Percentiles rank a stretch among this genome's conserved stretches.
phyloP scores from a whole-genome alignment of 1,140 invertebrate genomes.

The Eumeta japonica region DNA sequence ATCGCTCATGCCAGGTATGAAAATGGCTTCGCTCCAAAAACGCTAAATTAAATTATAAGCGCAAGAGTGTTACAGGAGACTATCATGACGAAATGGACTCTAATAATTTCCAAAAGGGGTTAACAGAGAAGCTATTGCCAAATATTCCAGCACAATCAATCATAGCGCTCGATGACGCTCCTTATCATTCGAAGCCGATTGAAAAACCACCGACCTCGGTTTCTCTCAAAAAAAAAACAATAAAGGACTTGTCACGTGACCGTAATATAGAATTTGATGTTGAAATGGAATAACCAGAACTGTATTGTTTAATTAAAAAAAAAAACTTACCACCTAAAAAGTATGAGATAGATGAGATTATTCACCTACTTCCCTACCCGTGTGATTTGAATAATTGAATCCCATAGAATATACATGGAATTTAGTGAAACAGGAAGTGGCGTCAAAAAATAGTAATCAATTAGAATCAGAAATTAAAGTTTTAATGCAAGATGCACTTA shows the following conservation, averaged over 20 bases:
- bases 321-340: too few relatives aligned
- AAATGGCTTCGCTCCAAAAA: conserved; percentile 16
- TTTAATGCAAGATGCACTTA: too few relatives aligned
- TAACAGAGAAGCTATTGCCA: conserved; percentile 14
- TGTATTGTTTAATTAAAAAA: conserved; percentile 12
- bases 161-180: conserved; percentile 36
- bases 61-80: conserved; percentile 9
- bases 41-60: conserved; percentile 16
- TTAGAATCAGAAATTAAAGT: too few relatives aligned
- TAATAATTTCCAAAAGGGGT: neutral
- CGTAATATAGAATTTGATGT: conserved; percentile 8
- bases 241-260: conserved; percentile 1
- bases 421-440: too few relatives aligned
- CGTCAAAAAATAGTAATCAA: too few relatives aligned
- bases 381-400: too few relatives aligned
- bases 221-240: conserved; percentile 19
- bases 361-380: too few relatives aligned
- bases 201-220: conserved; percentile 16
- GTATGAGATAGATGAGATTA: too few relatives aligned
- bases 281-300: conserved; percentile 10
- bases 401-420: too few relatives aligned
- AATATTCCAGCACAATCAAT: conserved; percentile 25
- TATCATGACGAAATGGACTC: conserved; percentile 19
- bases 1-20: conserved; percentile 19
- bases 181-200: conserved; percentile 27